Conservation (phyloP, 2,888 invertebrate genomes). For the Heliconius hortense region DNA sequence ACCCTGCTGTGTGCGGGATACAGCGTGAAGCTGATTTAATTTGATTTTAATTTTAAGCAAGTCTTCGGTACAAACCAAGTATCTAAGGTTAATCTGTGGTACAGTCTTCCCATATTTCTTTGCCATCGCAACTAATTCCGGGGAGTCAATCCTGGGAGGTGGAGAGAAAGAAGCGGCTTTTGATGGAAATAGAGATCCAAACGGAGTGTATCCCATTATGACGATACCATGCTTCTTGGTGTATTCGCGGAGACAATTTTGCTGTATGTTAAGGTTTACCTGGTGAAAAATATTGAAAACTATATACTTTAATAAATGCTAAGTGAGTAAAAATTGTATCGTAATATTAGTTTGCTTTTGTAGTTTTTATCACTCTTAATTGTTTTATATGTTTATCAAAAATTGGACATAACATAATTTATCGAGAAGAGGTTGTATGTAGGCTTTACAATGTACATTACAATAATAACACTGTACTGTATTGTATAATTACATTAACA, state of each 20-base stretch:
- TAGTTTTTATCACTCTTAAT: too few species aligned
- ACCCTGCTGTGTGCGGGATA: too few species aligned
- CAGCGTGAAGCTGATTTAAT: too few species aligned
- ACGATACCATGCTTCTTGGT: constrained; percentile 84
- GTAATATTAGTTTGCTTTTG: too few species aligned
- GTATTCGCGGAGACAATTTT: constrained; percentile 85
- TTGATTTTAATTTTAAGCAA: too few species aligned
- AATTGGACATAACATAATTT: too few species aligned
- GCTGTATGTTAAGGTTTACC: constrained; percentile 86
- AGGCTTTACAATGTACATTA: too few species aligned
- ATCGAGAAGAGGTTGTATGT: too few species aligned
- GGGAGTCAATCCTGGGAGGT: constrained; percentile 78
- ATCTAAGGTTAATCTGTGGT: constrained; percentile 84
- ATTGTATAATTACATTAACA: too few species aligned
- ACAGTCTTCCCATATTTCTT: constrained; percentile 84
- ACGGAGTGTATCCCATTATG: constrained; percentile 87
- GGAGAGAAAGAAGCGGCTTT: constrained; percentile 76
- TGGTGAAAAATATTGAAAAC: constrained; percentile 42
- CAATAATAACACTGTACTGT: too few species aligned
- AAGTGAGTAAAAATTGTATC: too few species aligned
- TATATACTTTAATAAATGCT: background rate
- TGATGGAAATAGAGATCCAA: constrained; percentile 79
- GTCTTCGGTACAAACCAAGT: constrained; percentile 76
- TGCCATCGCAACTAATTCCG: constrained; percentile 78
- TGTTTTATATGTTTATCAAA: too few species aligned